phyloP scores from a whole-genome alignment of 1,140 invertebrate species.

The Cephus cinctus region DNA sequence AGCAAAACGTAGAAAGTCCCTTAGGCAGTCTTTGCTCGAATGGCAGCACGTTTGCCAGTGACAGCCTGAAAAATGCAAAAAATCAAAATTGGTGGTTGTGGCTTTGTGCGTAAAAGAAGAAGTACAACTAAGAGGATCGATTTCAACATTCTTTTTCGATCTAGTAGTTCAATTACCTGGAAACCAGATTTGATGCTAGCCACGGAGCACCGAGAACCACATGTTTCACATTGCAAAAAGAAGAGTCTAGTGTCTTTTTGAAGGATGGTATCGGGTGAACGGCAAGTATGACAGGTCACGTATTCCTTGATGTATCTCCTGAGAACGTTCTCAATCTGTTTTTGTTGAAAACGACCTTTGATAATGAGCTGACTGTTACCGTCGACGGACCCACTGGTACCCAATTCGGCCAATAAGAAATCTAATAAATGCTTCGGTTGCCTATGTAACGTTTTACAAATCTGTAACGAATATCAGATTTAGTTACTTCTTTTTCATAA shows the following conservation, averaged over 20 bases:
- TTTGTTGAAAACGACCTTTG: conserved; percentile 98
- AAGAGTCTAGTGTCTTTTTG: conserved; percentile 98
- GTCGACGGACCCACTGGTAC: conserved; percentile 92
- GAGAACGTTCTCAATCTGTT: conserved; percentile 99
- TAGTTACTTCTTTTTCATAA: conserved; percentile 1
- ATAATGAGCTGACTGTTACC: conserved; percentile 98
- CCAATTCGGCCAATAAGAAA: conserved; percentile 97
- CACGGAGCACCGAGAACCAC: conserved; percentile 97
- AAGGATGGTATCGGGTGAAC: conserved; percentile 96
- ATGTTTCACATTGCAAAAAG: conserved; percentile 99
- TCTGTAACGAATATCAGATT: conserved; percentile 52
- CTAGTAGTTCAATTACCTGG: conserved; percentile 83
- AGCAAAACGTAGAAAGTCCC: conserved; percentile 30
- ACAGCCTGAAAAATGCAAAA: conserved; percentile 70
- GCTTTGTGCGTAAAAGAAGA: too few species aligned
- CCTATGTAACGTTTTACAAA: conserved; percentile 87
- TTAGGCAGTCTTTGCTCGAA: conserved; percentile 93
- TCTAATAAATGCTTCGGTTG: conserved; percentile 98
- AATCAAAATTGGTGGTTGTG: too few species aligned
- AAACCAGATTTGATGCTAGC: conserved; percentile 99
- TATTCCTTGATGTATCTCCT: conserved; percentile 98
- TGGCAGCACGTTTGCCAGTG: conserved; percentile 96
- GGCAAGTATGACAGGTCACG: conserved; percentile 99
- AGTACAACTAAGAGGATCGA: too few species aligned
- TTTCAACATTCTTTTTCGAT: too few species aligned